Conservation (phyloP, 2,113 vertebrate genomes). For the Mustela lutreola region DNA sequence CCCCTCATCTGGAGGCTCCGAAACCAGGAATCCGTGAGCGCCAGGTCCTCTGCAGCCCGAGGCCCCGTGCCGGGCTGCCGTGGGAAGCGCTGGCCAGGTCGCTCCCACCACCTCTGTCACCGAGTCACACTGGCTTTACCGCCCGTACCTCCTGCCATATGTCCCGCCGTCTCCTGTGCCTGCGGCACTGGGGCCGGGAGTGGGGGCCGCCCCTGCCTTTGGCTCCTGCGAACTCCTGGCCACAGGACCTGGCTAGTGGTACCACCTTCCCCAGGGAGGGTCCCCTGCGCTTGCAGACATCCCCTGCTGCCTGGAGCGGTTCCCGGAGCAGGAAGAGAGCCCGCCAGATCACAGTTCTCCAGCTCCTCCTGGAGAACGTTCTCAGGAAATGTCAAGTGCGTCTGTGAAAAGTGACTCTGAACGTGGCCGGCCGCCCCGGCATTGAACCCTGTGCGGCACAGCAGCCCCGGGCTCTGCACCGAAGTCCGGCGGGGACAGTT, state of each 20-base stretch:
- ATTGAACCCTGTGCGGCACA: not conserved
- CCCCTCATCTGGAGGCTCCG: not conserved
- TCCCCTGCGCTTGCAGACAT: not conserved
- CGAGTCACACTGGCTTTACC: not conserved
- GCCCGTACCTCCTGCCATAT: not conserved
- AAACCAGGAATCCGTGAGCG: too few relatives aligned
- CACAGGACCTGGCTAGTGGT: not conserved
- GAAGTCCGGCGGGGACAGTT: not conserved
- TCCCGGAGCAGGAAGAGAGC: accelerated
- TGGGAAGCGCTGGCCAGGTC: accelerated
- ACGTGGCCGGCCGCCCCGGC: accelerated
- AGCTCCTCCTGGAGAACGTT: not conserved
- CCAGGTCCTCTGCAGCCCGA: accelerated
- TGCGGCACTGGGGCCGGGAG: not conserved
- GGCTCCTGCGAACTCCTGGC: not conserved
- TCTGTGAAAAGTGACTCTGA: not conserved
- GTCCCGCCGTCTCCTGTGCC: not conserved
- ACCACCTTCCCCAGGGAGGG: accelerated
- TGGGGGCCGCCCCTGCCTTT: not conserved
- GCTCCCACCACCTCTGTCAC: not conserved
- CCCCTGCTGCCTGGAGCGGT: not conserved
- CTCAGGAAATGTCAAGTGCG: not conserved
- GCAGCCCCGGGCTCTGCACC: not conserved
- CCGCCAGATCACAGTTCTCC: not conserved
- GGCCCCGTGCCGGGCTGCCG: accelerated